Evolutionary conservation across 2,888 invertebrate species (phyloP).

Genomic region (Mylabris sibirica): DNA sequence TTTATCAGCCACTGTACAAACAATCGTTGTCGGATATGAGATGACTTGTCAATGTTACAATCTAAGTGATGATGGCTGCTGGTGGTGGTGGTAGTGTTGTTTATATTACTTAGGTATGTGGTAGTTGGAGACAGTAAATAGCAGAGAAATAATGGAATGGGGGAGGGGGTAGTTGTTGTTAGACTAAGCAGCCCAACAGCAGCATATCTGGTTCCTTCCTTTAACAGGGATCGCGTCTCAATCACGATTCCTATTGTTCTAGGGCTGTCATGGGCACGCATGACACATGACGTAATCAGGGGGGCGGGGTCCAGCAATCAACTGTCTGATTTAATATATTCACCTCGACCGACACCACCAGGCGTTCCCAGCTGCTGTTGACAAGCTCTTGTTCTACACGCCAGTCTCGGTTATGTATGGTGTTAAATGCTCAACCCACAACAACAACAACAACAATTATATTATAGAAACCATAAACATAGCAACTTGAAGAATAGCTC

Average conservation of each 20-base stretch:
- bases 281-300: conserved; percentile 61
- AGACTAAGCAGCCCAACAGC: conserved; percentile 46
- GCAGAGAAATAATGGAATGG: neutral
- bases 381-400: conserved; percentile 56
- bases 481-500: neutral
- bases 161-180: conserved; percentile 37
- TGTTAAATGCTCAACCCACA: conserved; percentile 56
- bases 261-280: conserved; percentile 57
- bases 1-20: conserved; percentile 39
- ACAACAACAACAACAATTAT: conserved; percentile 46
- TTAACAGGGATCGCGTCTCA: conserved; percentile 53
- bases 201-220: conserved; percentile 48
- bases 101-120: neutral
- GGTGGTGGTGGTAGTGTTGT: conserved; percentile 9
- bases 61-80: conserved; percentile 1
- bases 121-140: neutral
- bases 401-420: conserved; percentile 49
- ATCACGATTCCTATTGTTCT: conserved; percentile 59
- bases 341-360: conserved; percentile 57
- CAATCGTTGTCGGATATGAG: conserved; percentile 51
- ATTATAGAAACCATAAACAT: neutral
- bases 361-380: conserved; percentile 58
- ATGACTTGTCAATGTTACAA: conserved; percentile 42
- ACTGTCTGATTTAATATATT: conserved; percentile 62
- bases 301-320: conserved; percentile 60